A percentile compares a stretch with the other conserved stretches of the same genome.
Conservation (phyloP, 1,140 invertebrate species). For the Penaeus indicus region DNA sequence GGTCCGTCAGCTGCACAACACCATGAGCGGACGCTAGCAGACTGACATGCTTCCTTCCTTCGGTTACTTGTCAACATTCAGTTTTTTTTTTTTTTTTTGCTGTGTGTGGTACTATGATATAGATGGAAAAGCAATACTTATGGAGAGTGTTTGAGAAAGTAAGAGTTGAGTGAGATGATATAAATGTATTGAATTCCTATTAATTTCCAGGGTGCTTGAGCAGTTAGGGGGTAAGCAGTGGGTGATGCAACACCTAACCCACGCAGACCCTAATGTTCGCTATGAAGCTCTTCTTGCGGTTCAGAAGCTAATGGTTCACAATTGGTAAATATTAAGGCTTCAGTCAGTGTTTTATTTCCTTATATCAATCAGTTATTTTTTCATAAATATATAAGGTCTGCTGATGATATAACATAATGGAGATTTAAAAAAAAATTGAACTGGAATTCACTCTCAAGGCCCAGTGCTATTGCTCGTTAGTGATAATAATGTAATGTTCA, state of each 20-base stretch:
- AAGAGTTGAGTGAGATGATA: neutral
- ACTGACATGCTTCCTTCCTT: no score
- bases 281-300: slow-evolving; percentile 98
- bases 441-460: no score
- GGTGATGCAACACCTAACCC: slow-evolving; percentile 96
- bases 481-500: no score
- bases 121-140: no score
- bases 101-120: slow-evolving; percentile 16
- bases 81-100: no score
- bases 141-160: no score
- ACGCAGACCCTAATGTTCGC: slow-evolving; percentile 98
- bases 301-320: slow-evolving; percentile 99
- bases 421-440: slow-evolving; percentile 24
- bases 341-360: slow-evolving; percentile 11
- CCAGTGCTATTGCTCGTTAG: no score
- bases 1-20: no score
- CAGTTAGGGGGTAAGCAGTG: slow-evolving; percentile 97
- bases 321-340: slow-evolving; percentile 81
- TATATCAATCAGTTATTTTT: slow-evolving; percentile 39
- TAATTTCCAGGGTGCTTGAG: slow-evolving; percentile 91
- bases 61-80: no score
- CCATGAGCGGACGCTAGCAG: no score
- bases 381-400: neutral
- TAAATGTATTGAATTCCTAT: neutral
- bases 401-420: neutral